Base-by-base conservation (phyloP, 1,140 invertebrate genomes). In the Papilio polyxenes region DNA sequence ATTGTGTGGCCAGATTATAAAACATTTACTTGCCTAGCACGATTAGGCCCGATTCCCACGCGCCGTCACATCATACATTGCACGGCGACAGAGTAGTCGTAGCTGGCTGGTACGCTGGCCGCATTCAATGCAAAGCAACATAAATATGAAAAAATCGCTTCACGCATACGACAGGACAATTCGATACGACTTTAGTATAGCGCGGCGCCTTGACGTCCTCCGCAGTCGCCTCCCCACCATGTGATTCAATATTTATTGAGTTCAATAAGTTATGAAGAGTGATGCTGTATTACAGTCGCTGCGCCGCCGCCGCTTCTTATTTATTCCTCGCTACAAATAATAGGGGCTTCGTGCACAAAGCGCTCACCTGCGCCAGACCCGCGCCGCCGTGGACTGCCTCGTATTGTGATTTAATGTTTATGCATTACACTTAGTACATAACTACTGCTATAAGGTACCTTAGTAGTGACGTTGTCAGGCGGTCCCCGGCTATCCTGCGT, bases 241-340 rank as follows among this genome's bases (percentile, higher is more conserved):
- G 56, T 59, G 0, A 4, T 13, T 13, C 51, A 53, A 53, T 53
- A 53, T 53, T 17, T 53, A 53, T 53, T 4, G 56, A 15, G 53
- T n/a, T 59, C 56, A 59, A 59, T 59, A 20, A 8, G 8, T 59
- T n/a, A 59, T 59, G 8, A 59, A 59, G 56, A 59, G 56, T 59
- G 56, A 20, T 7, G 56, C 56, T 53, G 75, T 51, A 77, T 77
- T 56, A 53, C 75, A 56, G n/a, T 53, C 11, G 3, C 51, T 31
- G 75, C 51, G 51, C 11, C 11, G 40, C 11, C 11, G 40, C 51
- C 8, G 62, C 48, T 51, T 56, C 48, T 51, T 56, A n/a, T 20
- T 65, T 65, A 65, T 37, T 65, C 51, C 31, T 78, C 23, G 76
- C 76, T 17, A 31, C 51, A 78, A 78, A 56, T 78, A 78, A 78